Conservation (phyloP, 2,888 invertebrate genomes). For the Nemapogon koenigi region DNA sequence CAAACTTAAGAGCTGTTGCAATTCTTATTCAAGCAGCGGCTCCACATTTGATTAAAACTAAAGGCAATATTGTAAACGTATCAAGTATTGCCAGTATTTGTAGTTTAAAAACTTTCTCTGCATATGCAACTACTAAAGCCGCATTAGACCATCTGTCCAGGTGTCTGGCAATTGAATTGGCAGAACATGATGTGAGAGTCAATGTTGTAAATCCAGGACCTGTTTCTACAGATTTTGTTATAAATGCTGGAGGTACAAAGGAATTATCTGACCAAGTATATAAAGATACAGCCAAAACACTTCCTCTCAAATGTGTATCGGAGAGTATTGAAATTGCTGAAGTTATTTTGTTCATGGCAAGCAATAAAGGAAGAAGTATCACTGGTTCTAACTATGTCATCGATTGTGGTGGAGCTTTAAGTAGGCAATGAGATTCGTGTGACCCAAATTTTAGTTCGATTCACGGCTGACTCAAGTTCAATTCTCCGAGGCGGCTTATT, state of each 20-base stretch:
- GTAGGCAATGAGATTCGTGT: no score
- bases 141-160: conserved; percentile 16
- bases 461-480: no score
- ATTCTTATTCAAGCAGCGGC: conserved; percentile 11
- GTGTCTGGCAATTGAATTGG: conserved; percentile 14
- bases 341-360: no score
- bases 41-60: conserved; percentile 17
- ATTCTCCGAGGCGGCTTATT: no score
- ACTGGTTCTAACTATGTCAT: conserved; percentile 13
- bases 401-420: no score
- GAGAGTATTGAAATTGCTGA: conserved; percentile 8
- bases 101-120: not conserved
- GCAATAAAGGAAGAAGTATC: conserved; percentile 12
- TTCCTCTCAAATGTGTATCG: not conserved
- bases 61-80: conserved; percentile 24
- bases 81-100: conserved; percentile 14
- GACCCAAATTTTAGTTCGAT: no score
- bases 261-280: not conserved
- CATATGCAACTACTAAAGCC: conserved; percentile 13
- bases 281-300: not conserved
- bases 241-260: conserved; percentile 10
- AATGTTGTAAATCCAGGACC: conserved; percentile 16
- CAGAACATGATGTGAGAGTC: conserved; percentile 13
- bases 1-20: conserved; percentile 15
- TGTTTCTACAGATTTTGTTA: conserved; percentile 14